Base-by-base conservation (phyloP, 23 tunicate species). In the Pegea sp. region DNA sequence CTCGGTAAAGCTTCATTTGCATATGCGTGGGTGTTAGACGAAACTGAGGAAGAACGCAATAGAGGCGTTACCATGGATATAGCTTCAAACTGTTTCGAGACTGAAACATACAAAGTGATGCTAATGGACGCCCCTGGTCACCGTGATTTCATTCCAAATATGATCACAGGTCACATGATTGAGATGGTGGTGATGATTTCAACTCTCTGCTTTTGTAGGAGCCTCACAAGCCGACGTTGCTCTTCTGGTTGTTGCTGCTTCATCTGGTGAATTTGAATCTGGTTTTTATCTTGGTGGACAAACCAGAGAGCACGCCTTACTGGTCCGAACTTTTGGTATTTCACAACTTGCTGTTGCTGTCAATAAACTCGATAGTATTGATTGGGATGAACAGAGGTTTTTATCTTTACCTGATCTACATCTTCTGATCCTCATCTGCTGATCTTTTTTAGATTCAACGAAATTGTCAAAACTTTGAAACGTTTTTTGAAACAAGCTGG, bases 191-290 rank as follows among this genome's bases (percentile, higher is more conserved):
- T 38, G 11, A 38, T 38, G 11, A 38, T 38, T 38, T 38, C 46
- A 38, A 38, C 46, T 38, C 16, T 38, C 11, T 8, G 16, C 13
- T 38, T 38, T 38, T 38, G 16, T 43, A 87, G 99, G 99, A 3
- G 93, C 99, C 3, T 73, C 99, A 3, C 86, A 86, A 55, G 87
- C 88, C 3, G 99, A 90, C 62, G 93, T 79, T 19, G 99, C 99
- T 16, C 56, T 80, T 16, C 60, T 90, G 19, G 87, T 90, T 33
- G 63, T 90, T 42, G 92, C 75, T n/a, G 77, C 99, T 1, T 72
- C 90, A 27, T 69, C 73, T 3, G 93, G 86, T 2, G 91, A 90
- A 28, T 90, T 90, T 58, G 99, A 90, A 56, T 87, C 99, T 16
- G 99, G 99, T 4, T 90, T 90, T 57, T 16, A 38, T 16, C 51